Base-by-base conservation (phyloP, 2,888 invertebrate species). In the Plebejus melissa region DNA sequence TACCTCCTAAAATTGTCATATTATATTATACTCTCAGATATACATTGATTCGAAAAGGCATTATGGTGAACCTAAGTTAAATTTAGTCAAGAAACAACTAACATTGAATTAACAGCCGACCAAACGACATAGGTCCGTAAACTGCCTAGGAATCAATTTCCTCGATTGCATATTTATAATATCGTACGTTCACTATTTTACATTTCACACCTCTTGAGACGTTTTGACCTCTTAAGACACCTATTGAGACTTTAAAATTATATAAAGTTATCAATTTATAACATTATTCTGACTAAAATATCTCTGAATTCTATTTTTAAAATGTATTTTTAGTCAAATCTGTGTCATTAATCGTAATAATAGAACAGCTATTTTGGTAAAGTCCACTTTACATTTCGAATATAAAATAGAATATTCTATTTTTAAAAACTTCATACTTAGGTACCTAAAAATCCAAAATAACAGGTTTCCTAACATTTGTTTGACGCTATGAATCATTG, bases 221-320 rank as follows among this genome's bases (percentile, higher is more conserved):
- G 22, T 22, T 22, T 22, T 22, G 22, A 22, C 22, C 22, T 22
- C 22, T 22, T 22, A 0, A 22, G 22, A 22, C 22, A 57, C 57
- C 57, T 60, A 60, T 65, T 65, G 32, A 65, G 5, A 65, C 60
- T 36, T 65, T 6, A 65, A 65, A 65, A 65, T 13, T 16, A 65
- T 32, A 36, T 36, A 65, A 65, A 36, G 0, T 28, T 1, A 58
- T 9, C 22, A 22, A 58, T 60, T 28, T 65, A 32, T 65, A 65
- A 65, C 60, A 65, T 32, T 28, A 65, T 4, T 28, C 32, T 65
- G 65, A 32, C 32, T 65, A 13, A 65, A 65, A 65, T 32, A 36
- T 36, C 11, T 36, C 13, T 36, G 65, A 65, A 36, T 36, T 65
- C 65, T 65, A 65, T 65, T 65, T 65, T 65, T 32, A 32, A 32